Conservation (phyloP, 2,888 invertebrate genomes). For the Pseudolycoriella hygida region DNA sequence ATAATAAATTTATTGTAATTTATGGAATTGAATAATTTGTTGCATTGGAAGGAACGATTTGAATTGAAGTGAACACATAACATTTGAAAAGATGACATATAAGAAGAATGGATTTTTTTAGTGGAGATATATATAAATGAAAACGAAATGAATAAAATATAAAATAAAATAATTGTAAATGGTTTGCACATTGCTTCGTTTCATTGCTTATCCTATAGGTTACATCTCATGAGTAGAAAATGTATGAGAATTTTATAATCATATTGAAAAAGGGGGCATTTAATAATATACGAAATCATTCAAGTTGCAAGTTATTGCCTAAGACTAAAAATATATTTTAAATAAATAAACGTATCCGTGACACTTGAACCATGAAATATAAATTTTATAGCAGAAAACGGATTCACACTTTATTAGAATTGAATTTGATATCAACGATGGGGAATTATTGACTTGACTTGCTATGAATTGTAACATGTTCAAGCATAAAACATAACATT, state of each 20-base stretch:
- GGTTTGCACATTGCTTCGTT: too few relatives aligned
- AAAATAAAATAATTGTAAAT: too few relatives aligned
- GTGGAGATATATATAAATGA: too few relatives aligned
- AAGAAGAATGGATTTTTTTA: too few relatives aligned
- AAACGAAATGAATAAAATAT: too few relatives aligned
- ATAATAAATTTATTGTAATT: not conserved
- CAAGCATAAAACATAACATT: too few relatives aligned
- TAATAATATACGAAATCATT: not conserved
- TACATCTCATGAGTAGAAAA: not conserved
- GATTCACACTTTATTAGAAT: conserved; percentile 1
- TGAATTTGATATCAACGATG: not conserved
- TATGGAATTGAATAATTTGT: not conserved
- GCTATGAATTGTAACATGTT: too few relatives aligned
- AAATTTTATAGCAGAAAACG: not conserved
- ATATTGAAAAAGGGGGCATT: not conserved
- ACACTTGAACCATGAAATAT: conserved; percentile 1
- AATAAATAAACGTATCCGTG: not conserved
- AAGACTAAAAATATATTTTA: not conserved
- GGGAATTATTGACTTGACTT: too few relatives aligned
- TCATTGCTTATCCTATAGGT: too few relatives aligned
- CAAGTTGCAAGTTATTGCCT: not conserved
- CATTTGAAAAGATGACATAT: too few relatives aligned
- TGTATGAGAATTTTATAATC: not conserved
- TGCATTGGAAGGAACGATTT: not conserved
- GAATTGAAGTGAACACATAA: too few relatives aligned